These are phyloP conservation scores for Corythornis vintsioides DNA, from an alignment of 2,113 vertebrate genomes.

Conservation along the genomic window DNA sequence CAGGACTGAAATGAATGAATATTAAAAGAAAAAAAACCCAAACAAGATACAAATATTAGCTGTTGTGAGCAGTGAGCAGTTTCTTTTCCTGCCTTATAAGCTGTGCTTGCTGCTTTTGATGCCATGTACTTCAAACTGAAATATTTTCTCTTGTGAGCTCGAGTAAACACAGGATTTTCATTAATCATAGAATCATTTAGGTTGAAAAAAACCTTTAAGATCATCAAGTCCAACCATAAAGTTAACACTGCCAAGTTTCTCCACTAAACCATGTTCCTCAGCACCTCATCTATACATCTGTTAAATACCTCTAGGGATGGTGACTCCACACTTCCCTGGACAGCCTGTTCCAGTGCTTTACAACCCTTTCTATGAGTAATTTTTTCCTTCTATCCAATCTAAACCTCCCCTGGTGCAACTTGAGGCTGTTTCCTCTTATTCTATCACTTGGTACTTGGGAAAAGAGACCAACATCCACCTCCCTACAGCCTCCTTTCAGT, in stretches of 20 bases:
- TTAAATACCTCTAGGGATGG: neutral
- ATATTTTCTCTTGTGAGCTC: neutral
- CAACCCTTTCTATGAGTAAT: neutral
- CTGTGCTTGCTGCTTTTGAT: neutral
- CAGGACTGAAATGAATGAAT: neutral
- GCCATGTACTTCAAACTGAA: neutral
- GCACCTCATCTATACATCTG: neutral
- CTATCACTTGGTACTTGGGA: neutral
- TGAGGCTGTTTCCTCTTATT: neutral
- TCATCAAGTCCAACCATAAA: neutral
- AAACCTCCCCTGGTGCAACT: neutral
- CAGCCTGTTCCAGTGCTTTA: neutral
- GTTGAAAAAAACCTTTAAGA: neutral
- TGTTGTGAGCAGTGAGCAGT: neutral
- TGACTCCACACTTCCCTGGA: neutral
- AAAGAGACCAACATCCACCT: neutral
- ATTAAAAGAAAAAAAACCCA: neutral
- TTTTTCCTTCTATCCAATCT: neutral
- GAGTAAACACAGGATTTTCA: neutral
- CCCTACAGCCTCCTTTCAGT: neutral
- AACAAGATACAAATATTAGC: neutral
- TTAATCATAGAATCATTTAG: neutral
- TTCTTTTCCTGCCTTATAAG: neutral
- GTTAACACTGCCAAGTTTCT: neutral
- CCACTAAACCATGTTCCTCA: neutral